A percentile compares a stretch with the other conserved stretches of the same genome.
Evolutionary conservation across 2,113 vertebrate species (phyloP).

Genomic region (Daubentonia madagascariensis): DNA sequence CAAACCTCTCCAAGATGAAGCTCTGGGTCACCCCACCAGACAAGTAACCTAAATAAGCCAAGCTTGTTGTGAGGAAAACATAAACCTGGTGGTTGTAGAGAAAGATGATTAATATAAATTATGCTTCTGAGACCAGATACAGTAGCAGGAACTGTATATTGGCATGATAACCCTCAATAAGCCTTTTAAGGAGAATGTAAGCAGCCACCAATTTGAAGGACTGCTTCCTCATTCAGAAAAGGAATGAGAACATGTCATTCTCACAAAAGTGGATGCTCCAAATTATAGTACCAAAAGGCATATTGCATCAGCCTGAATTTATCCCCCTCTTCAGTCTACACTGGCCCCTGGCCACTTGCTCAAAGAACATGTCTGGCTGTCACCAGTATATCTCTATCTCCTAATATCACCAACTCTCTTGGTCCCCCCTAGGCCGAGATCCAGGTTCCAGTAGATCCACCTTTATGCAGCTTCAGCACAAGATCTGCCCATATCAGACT

Average conservation of each 20-base stretch:
- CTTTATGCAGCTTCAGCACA: not conserved
- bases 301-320: not conserved
- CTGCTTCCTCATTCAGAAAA: not conserved
- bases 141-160: not conserved
- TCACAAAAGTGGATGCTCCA: not conserved
- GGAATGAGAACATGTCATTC: not conserved
- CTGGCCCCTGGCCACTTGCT: not conserved
- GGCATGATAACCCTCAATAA: not conserved
- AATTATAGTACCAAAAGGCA: not conserved
- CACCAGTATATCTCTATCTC: not conserved
- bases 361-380: not conserved
- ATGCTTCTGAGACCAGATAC: not conserved
- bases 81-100: not conserved
- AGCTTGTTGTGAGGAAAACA: not conserved
- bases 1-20: not conserved
- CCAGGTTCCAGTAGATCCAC: not conserved
- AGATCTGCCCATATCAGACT: not conserved
- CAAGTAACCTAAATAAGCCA: not conserved
- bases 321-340: not conserved
- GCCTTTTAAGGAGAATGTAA: not conserved
- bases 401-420: not conserved
- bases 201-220: not conserved
- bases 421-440: not conserved
- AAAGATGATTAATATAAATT: not conserved
- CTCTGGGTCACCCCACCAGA: not conserved